Conservation (phyloP, 2,113 vertebrate genomes). For the Hystrix cristata region DNA sequence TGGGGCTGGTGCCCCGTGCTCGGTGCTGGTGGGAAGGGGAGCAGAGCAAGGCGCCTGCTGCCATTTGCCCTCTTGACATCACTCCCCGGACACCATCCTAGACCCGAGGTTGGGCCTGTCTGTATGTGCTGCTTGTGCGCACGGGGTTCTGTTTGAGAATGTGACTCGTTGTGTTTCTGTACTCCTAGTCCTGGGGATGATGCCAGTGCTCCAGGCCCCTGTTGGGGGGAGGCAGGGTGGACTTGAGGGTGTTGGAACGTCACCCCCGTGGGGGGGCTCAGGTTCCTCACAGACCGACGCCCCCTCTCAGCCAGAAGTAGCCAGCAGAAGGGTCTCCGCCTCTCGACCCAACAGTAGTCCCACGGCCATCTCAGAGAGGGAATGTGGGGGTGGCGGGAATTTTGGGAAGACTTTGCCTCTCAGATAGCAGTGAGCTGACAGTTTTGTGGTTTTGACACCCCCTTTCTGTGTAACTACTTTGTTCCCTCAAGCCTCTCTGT, state of each 20-base stretch:
- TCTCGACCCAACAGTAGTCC: too few species aligned
- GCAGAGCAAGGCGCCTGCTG: neutral
- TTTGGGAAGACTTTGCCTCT: too few species aligned
- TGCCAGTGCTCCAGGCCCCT: neutral
- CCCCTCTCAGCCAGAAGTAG: too few species aligned
- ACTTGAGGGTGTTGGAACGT: neutral
- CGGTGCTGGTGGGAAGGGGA: neutral
- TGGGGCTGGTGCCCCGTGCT: neutral
- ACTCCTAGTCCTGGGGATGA: accelerated
- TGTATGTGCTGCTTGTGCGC: neutral
- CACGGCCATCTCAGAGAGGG: too few species aligned
- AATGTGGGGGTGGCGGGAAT: too few species aligned
- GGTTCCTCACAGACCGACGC: neutral
- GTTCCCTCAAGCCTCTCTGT: too few species aligned
- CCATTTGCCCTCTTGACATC: neutral
- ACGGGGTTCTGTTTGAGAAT: neutral
- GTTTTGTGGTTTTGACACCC: too few species aligned
- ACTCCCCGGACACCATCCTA: neutral
- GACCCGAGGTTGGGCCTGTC: neutral
- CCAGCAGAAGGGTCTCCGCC: too few species aligned
- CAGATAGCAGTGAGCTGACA: too few species aligned
- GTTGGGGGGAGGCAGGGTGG: neutral
- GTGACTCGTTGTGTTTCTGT: neutral
- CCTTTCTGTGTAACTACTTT: too few species aligned
- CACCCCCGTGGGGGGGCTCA: neutral